A percentile compares a stretch with the other conserved stretches of the same genome.
Evolutionary conservation across 64 coral and sea anemone genomes (phyloP).

Genomic region (Pocillopora damicornis): DNA sequence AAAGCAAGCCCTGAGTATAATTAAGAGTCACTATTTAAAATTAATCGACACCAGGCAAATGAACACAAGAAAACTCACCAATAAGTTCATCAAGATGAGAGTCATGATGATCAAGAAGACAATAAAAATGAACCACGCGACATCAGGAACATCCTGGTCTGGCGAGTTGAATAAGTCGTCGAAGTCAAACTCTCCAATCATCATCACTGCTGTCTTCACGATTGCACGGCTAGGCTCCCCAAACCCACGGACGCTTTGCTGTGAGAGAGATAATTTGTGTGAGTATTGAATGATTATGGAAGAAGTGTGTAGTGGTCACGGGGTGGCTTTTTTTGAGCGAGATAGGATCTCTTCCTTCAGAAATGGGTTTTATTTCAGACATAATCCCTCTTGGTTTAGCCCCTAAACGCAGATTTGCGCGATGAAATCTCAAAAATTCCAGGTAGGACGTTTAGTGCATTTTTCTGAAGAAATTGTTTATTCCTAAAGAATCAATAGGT

Average conservation of each 20-base stretch:
- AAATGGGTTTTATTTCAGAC: too few relatives aligned
- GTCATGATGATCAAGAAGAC: slow-evolving; percentile 75
- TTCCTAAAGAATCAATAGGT: too few relatives aligned
- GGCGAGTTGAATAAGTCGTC: slow-evolving; percentile 54
- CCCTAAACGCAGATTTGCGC: too few relatives aligned
- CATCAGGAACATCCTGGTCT: slow-evolving; percentile 6
- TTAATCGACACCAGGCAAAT: neutral
- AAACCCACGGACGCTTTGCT: slow-evolving; percentile 30
- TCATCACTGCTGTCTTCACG: slow-evolving; percentile 90
- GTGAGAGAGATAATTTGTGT: neutral
- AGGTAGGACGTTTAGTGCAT: too few relatives aligned
- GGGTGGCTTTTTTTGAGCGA: too few relatives aligned
- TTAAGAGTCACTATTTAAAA: neutral
- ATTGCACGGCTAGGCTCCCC: slow-evolving; percentile 44
- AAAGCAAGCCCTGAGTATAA: neutral
- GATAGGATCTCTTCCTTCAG: too few relatives aligned
- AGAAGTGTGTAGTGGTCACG: neutral
- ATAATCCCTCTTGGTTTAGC: too few relatives aligned
- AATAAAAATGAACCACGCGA: slow-evolving; percentile 76
- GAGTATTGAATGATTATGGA: neutral
- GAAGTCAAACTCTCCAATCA: slow-evolving; percentile 97
- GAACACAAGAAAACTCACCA: slow-evolving; percentile 35
- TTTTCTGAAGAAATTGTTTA: too few relatives aligned
- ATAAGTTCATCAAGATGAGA: slow-evolving; percentile 83
- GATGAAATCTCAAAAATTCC: too few relatives aligned